Percentiles rank a stretch among this genome's conserved stretches.
These are phyloP conservation scores for Platycercus adscitus DNA, from an alignment of 2,113 vertebrate species.

Conservation along the genomic window DNA sequence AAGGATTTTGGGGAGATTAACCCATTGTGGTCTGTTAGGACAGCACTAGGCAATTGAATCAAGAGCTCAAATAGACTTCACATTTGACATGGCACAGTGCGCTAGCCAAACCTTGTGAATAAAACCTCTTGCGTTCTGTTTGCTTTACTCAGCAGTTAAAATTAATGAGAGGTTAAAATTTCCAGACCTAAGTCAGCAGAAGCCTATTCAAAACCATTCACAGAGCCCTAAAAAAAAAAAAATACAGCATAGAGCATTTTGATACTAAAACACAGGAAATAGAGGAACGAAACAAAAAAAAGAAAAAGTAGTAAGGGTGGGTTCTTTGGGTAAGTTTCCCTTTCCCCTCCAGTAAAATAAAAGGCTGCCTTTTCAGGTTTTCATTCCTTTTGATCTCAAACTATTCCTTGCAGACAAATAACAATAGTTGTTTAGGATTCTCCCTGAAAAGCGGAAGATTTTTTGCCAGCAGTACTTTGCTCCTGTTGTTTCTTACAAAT, in stretches of 20 bases:
- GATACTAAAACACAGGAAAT: background rate
- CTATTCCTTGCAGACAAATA: conserved; percentile 28
- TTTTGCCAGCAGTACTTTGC: conserved; percentile 15
- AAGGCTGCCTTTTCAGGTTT: background rate
- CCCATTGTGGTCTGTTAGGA: background rate
- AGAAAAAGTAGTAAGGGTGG: background rate
- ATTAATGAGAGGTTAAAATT: conserved; percentile 69
- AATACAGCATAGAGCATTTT: conserved; percentile 7
- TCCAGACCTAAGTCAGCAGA: conserved; percentile 62
- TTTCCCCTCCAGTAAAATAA: background rate
- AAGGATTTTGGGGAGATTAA: conserved; percentile 50
- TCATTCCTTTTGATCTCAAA: conserved; percentile 19
- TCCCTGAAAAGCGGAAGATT: background rate
- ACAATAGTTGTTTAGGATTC: conserved; percentile 2
- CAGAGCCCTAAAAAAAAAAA: conserved; percentile 44
- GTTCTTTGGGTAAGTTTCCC: background rate
- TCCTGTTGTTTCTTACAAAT: conserved; percentile 26
- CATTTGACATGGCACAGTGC: background rate
- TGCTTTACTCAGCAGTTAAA: background rate
- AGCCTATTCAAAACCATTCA: conserved; percentile 51
- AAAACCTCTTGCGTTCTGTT: background rate
- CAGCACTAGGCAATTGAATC: background rate
- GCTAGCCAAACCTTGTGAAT: background rate
- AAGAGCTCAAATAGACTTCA: background rate
- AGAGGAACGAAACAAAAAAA: background rate